A percentile compares a stretch with the other conserved stretches of the same genome.
Conservation (phyloP, 2,113 vertebrate species). For the Tylochromis polylepis region DNA sequence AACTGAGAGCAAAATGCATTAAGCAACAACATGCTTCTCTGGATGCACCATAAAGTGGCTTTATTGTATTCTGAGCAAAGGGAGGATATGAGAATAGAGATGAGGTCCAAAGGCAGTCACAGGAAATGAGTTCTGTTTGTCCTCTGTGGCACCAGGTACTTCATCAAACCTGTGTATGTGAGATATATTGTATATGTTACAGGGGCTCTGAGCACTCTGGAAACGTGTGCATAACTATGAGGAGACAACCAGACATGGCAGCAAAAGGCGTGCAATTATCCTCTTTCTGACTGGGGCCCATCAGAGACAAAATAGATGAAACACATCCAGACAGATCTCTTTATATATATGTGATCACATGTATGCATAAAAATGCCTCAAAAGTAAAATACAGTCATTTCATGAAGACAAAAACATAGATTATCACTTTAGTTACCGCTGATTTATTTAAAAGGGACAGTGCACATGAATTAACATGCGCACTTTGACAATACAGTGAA, state of each 20-base stretch:
- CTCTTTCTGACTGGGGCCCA: not conserved
- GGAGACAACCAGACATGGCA: constrained; percentile 40
- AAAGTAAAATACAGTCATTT: not conserved
- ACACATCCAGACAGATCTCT: not conserved
- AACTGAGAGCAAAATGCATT: constrained; percentile 25
- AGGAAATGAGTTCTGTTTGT: constrained; percentile 74
- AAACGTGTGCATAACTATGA: constrained; percentile 20
- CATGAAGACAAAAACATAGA: not conserved
- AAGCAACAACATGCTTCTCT: constrained; percentile 33
- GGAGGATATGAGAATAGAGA: constrained; percentile 70
- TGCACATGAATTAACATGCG: not conserved
- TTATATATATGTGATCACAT: not conserved
- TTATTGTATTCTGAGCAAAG: constrained; percentile 59
- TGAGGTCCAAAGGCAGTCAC: constrained; percentile 64
- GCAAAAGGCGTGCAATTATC: constrained; percentile 44
- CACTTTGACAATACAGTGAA: not conserved
- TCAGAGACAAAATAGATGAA: constrained; percentile 9
- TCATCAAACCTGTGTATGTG: constrained; percentile 64
- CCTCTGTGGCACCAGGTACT: constrained; percentile 67
- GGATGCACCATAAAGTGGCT: constrained; percentile 45
- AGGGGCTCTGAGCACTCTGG: constrained; percentile 26
- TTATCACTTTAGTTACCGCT: not conserved
- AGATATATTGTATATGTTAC: constrained; percentile 45
- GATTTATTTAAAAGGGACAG: not conserved
- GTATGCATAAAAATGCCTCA: not conserved